A percentile compares a stretch with the other conserved stretches of the same genome.
These are phyloP conservation scores for Chaetura pelagica DNA, from an alignment of 2,113 vertebrate genomes.

Conservation along the genomic window DNA sequence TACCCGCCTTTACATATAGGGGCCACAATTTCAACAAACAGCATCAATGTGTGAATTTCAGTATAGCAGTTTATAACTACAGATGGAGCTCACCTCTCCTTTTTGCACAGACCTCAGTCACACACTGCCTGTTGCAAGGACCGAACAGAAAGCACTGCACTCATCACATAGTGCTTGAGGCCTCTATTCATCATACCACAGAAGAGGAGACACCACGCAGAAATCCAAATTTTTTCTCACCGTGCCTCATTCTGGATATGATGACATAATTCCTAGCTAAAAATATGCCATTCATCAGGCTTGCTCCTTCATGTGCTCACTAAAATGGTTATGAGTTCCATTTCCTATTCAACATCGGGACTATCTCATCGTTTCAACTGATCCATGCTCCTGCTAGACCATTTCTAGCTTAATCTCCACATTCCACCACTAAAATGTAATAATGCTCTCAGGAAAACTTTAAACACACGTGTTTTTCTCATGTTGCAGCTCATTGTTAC, in stretches of 20 bases:
- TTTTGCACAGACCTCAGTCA: neutral
- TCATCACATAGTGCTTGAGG: neutral
- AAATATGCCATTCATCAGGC: neutral
- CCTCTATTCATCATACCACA: neutral
- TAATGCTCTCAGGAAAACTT: neutral
- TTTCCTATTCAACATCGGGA: neutral
- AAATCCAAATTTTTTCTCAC: neutral
- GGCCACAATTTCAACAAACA: neutral
- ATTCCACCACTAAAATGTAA: neutral
- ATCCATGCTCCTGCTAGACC: neutral
- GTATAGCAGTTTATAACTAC: neutral
- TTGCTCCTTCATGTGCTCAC: neutral
- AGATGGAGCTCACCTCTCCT: neutral
- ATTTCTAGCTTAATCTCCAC: neutral
- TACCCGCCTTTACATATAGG: neutral
- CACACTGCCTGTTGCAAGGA: rapidly evolving
- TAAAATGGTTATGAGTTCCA: neutral
- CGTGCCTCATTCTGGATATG: neutral
- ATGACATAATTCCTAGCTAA: neutral
- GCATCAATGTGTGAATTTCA: neutral
- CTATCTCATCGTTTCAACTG: neutral
- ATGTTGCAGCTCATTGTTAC: neutral
- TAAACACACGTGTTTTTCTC: neutral
- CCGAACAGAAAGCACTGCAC: rapidly evolving
- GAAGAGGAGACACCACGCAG: neutral